phyloP scores from a whole-genome alignment of 1,140 invertebrate genomes.

The Dendroctonus ponderosae region DNA sequence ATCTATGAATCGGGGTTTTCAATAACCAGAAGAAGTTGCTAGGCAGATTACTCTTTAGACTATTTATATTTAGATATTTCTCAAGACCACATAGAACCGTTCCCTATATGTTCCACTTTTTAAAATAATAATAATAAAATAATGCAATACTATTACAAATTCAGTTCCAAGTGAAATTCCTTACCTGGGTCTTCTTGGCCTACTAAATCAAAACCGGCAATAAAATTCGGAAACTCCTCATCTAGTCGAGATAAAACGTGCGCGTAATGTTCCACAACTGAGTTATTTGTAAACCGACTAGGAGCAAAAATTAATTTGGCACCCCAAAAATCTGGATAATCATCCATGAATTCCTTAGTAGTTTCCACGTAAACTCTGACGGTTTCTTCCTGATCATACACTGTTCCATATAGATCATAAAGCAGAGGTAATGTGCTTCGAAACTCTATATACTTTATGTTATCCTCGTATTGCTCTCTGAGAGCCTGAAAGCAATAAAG shows the following conservation, averaged over 20 bases:
- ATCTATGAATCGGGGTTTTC: too few species aligned
- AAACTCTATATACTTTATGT: constrained; percentile 77
- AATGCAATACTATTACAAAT: too few species aligned
- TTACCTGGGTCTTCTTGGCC: constrained; percentile 70
- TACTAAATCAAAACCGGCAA: constrained; percentile 74
- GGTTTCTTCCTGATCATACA: constrained; percentile 49
- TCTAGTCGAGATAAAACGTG: constrained; percentile 48
- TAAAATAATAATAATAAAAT: too few species aligned
- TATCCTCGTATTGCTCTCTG: constrained; percentile 69
- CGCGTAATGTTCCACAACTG: constrained; percentile 50
- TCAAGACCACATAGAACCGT: too few species aligned
- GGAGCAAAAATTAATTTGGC: constrained; percentile 65
- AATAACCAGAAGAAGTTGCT: too few species aligned
- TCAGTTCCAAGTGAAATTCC: too few species aligned
- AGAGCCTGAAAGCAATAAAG: constrained; percentile 65
- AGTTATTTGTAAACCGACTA: constrained; percentile 43
- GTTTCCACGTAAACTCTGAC: constrained; percentile 54
- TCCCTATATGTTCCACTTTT: too few species aligned
- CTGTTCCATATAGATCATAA: constrained; percentile 56
- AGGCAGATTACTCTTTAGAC: too few species aligned
- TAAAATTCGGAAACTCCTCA: constrained; percentile 56
- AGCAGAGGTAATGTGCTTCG: constrained; percentile 54
- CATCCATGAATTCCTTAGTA: constrained; percentile 52
- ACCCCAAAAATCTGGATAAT: constrained; percentile 64
- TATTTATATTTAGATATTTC: too few species aligned